Evolutionary conservation across 2,888 invertebrate genomes (phyloP).

Genomic region (Caprella mutica): DNA sequence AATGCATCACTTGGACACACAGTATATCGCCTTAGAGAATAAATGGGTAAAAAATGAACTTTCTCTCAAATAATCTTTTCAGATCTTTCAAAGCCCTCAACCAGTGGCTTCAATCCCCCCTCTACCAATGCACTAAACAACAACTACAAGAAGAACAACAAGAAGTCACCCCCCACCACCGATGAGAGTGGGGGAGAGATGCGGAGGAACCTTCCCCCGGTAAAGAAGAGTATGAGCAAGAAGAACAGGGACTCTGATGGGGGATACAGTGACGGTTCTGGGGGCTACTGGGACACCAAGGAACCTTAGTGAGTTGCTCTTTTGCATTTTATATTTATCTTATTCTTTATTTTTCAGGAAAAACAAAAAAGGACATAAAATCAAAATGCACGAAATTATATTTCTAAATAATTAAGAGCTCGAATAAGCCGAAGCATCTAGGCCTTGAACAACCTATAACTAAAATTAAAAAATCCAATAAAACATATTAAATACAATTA

Average conservation of each 20-base stretch:
- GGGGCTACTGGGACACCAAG: conserved; percentile 18
- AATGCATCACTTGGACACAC: too few species aligned
- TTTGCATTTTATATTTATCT: background rate
- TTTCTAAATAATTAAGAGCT: too few species aligned
- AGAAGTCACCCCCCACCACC: conserved; percentile 25
- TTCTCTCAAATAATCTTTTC: too few species aligned
- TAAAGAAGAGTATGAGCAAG: background rate
- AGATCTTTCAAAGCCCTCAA: too few species aligned
- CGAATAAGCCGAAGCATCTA: too few species aligned
- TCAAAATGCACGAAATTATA: too few species aligned
- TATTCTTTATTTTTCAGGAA: background rate
- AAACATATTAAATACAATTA: too few species aligned
- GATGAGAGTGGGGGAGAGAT: conserved; percentile 3
- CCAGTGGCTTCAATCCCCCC: background rate
- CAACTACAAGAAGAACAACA: conserved; percentile 34
- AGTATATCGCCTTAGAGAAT: too few species aligned
- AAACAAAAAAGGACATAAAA: too few species aligned
- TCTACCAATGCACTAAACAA: conserved; percentile 30
- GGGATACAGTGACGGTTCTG: conserved; percentile 11
- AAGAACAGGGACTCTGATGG: background rate
- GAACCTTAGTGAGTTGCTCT: conserved; percentile 19
- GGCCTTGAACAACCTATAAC: too few species aligned
- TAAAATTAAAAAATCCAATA: too few species aligned
- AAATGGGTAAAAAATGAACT: too few species aligned
- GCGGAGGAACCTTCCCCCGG: conserved; percentile 2